Evolutionary conservation across 2,113 vertebrate species (phyloP), one percentile per base, ranked within the genome.

Genomic region (Dipodomys stephensi): DNA sequence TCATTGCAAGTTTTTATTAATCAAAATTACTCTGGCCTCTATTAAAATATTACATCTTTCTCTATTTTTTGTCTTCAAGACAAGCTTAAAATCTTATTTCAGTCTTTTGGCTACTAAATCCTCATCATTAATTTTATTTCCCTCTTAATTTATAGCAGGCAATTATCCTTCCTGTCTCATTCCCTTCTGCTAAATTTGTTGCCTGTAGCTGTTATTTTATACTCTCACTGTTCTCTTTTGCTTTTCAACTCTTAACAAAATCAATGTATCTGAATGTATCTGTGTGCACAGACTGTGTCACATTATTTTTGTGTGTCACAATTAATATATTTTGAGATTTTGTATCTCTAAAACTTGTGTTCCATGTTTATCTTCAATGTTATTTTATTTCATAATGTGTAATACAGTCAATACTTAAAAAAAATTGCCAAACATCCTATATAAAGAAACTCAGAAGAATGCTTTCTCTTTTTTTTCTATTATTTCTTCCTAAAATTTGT

Each of bases 41-140:
- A 92, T 85, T 88, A 92, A 39, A 39, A 39, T 39, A 39, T 39
- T 39, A 39, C 39, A 39, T 39, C n/a, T 71, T 73, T 60, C 35
- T 78, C 46, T 15, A 1, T 93, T 88, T 78, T n/a, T 57, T 1
- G 18, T 77, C 4, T 83, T 92, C 18, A 88, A 94, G 91, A 87
- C 32, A 94, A 96, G 22, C 92, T 92, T 91, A 95, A 96, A 96
- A 95, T 96, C 94, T 89, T 93, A 95, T 73, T 62, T 95, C 68
- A 82, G 87, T 94, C 87, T 53, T 30, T 87, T 89, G 68, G 49
- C 78, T 97, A 80, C 89, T 96, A 95, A 94, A 96, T 89, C 30
- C 72, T 87, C 87, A 92, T 91, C 69, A 94, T 92, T 96, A 96
- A 95, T 94, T 96, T 97, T 95, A 92, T 95, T 95, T 91, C 39